Percentiles rank a stretch among this genome's conserved stretches.
These are phyloP conservation scores for Plectrocnemia conspersa DNA, from an alignment of 1,140 invertebrate species.

Conservation along the genomic window DNA sequence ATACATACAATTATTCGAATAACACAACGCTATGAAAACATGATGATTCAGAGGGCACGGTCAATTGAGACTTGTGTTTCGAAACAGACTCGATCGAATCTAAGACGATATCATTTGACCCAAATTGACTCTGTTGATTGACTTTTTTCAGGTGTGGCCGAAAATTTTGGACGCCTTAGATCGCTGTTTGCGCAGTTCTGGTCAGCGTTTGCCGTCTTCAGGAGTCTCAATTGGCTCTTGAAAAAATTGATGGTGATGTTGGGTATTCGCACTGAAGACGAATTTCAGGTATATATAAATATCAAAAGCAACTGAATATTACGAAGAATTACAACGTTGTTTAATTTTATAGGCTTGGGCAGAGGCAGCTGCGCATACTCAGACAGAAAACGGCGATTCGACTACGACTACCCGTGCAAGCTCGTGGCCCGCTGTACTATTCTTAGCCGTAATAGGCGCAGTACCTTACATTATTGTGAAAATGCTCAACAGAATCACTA, in stretches of 20 bases:
- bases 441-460: slow-evolving; percentile 80
- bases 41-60: too few relatives aligned
- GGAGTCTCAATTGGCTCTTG: slow-evolving; percentile 74
- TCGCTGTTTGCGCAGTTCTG: slow-evolving; percentile 79
- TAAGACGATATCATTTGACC: too few relatives aligned
- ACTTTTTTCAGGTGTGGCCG: slow-evolving; percentile 70
- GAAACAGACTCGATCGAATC: too few relatives aligned
- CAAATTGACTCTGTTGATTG: too few relatives aligned
- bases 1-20: too few relatives aligned
- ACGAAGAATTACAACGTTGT: not conserved
- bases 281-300: slow-evolving; percentile 43
- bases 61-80: too few relatives aligned
- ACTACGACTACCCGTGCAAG: slow-evolving; percentile 40
- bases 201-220: slow-evolving; percentile 76
- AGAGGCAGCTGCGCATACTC: slow-evolving; percentile 54
- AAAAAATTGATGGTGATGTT: slow-evolving; percentile 66
- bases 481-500: slow-evolving; percentile 62
- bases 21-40: too few relatives aligned
- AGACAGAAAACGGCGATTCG: slow-evolving; percentile 41
- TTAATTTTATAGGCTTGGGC: slow-evolving; percentile 51
- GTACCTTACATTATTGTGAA: slow-evolving; percentile 91
- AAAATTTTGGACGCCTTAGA: slow-evolving; percentile 83
- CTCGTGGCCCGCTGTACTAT: slow-evolving; percentile 70
- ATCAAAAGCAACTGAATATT: slow-evolving; percentile 27
- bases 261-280: slow-evolving; percentile 53